Percentiles rank a stretch among this genome's conserved stretches.
phyloP scores from a whole-genome alignment of 2,888 invertebrate species.

The Euphydryas editha region DNA sequence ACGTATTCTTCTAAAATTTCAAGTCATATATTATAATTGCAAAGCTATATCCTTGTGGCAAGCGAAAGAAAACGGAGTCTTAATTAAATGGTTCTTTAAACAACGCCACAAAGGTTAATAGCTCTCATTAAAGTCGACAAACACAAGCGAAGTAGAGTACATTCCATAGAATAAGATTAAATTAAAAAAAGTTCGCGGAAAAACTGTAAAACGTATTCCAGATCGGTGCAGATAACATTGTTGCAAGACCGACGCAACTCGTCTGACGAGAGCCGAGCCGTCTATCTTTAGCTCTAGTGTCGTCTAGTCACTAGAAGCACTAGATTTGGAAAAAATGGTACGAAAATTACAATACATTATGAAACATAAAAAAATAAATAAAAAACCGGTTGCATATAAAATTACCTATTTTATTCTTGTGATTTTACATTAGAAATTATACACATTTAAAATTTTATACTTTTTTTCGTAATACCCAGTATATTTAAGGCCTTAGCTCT shows the following conservation, averaged over 20 bases:
- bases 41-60: not conserved
- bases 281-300: constrained; percentile 7
- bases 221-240: constrained; percentile 12
- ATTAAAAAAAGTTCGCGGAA: constrained; percentile 1
- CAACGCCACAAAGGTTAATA: not conserved
- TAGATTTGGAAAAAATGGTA: not conserved
- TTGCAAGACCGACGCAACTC: constrained; percentile 6
- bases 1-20: too few species aligned
- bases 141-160: not conserved
- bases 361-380: not conserved
- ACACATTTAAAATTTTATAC: too few species aligned
- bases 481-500: too few species aligned
- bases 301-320: not conserved
- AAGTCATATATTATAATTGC: too few species aligned
- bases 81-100: too few species aligned
- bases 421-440: too few species aligned
- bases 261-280: not conserved
- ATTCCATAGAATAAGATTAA: constrained; percentile 3
- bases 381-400: too few species aligned
- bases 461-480: too few species aligned
- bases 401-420: too few species aligned
- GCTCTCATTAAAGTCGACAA: not conserved
- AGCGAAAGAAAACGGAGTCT: too few species aligned
- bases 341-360: not conserved
- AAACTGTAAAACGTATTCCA: constrained; percentile 4